Evolutionary conservation across 2,797 vertebrate genomes (phyloP), one percentile per base, ranked within the genome.

Genomic region (Hypotaenidia philippensis): DNA sequence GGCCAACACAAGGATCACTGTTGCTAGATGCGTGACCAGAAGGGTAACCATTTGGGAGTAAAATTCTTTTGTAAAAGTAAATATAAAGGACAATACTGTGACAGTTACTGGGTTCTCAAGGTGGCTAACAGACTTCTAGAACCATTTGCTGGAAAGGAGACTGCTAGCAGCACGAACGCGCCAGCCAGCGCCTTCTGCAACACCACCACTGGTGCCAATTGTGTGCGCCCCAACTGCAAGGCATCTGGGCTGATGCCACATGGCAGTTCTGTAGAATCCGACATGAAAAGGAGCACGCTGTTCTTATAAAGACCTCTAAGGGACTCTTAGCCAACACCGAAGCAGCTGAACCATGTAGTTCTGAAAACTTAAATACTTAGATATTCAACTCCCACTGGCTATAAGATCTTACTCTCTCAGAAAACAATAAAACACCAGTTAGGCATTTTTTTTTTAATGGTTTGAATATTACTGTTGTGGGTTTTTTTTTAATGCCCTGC

Each of bases 191-290:
- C 23, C 26, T 29, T 66, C 55, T 41, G 41, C 32, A 57, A 11
- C 0, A 3, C 59, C 49, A 8, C 20, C 63, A 9, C 29, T 3
- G 57, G 29, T 26, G 45, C 45, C 9, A 44, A 15, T 0, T 23
- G 27, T 1, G 0, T 11, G 20, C 0, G 7, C 18, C 21, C 22
- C 0, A 0, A 14, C 32, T 47, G 4, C 2, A 1, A 56, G 50
- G 36, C 29, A 57, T 34, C 32, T 53, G 34, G 12, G 18, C 1
- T 86, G 45, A 44, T 1, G 16, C 5, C 76, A 77, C 18, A n/a
- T 2, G 36, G 49, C 41, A 78, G 26, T 21, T 87, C 53, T 47
- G 61, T 4, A 87, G 53, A 75, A 60, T 57, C 0, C 10, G n/a
- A 90, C 31, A 45, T 5, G 1, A 89, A 76, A 77, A 93, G 18